phyloP scores from a whole-genome alignment of 2,888 invertebrate species.

The Tenthredo distinguenda region DNA sequence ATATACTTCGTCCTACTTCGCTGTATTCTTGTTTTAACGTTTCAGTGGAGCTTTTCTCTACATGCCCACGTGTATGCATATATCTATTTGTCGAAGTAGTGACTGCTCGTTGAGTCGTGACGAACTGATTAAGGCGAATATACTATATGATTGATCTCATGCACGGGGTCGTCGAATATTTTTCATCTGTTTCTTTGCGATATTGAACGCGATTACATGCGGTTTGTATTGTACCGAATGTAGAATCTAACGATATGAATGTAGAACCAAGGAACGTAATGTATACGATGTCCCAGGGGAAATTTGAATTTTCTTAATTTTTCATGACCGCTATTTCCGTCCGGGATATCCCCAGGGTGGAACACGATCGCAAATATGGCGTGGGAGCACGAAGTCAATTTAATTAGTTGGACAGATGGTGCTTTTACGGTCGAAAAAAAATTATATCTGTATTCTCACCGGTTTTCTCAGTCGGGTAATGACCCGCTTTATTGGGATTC shows the following conservation, averaged over 20 bases:
- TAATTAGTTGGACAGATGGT: conserved; percentile 26
- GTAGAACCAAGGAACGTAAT: neutral
- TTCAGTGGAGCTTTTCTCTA: neutral
- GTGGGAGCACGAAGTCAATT: conserved; percentile 27
- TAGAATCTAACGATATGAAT: neutral
- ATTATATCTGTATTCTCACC: conserved; percentile 54
- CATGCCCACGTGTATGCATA: neutral
- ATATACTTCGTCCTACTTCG: conserved; percentile 22
- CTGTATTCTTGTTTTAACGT: conserved; percentile 15
- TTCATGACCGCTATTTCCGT: conserved; percentile 21
- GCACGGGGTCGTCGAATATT: neutral
- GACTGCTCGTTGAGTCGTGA: neutral
- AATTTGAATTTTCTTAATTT: conserved; percentile 45
- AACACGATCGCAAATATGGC: conserved; percentile 29
- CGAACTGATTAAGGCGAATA: neutral
- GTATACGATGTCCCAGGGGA: conserved; percentile 35
- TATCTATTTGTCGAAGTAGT: neutral
- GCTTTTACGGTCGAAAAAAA: conserved; percentile 26
- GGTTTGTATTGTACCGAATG: neutral
- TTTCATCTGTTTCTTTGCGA: neutral
- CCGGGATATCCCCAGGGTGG: conserved; percentile 14
- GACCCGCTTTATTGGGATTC: neutral
- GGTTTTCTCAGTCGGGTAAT: conserved; percentile 56
- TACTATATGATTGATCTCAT: neutral
- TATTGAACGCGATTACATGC: neutral